These are phyloP conservation scores for Apamea epomidion DNA, from an alignment of 2,888 invertebrate genomes.

Conservation along the genomic window DNA sequence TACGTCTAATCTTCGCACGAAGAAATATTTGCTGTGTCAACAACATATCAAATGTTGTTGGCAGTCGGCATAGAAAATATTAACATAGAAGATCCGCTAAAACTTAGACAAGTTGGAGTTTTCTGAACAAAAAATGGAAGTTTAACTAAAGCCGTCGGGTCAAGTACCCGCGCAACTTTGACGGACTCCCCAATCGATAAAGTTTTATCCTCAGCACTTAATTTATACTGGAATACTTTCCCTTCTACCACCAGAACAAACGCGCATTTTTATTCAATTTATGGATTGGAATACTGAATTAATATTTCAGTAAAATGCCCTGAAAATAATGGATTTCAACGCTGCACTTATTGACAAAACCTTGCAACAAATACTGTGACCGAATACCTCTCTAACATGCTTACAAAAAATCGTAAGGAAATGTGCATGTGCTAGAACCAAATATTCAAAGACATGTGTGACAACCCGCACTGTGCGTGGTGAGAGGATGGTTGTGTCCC, in stretches of 20 bases:
- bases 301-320: not conserved
- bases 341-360: no score
- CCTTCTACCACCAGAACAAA: not conserved
- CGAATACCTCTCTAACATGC: not conserved
- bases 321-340: not conserved
- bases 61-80: not conserved
- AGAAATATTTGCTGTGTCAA: constrained; percentile 62
- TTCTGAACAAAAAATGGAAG: not conserved
- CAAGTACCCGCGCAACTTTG: not conserved
- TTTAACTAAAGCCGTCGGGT: no score
- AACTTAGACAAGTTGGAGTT: not conserved
- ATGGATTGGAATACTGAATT: not conserved
- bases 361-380: not conserved
- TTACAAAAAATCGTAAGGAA: not conserved
- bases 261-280: not conserved
- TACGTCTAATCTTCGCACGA: constrained; percentile 46
- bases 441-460: not conserved
- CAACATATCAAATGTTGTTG: constrained; percentile 46
- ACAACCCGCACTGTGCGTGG: not conserved
- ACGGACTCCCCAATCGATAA: not conserved
- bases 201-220: not conserved
- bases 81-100: constrained; percentile 12
- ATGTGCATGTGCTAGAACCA: not conserved
- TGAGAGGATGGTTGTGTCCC: not conserved
- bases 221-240: no score